A percentile compares a stretch with the other conserved stretches of the same genome.
Evolutionary conservation across 2,888 invertebrate species (phyloP).

Genomic region (Caenorhabditis parvicauda): DNA sequence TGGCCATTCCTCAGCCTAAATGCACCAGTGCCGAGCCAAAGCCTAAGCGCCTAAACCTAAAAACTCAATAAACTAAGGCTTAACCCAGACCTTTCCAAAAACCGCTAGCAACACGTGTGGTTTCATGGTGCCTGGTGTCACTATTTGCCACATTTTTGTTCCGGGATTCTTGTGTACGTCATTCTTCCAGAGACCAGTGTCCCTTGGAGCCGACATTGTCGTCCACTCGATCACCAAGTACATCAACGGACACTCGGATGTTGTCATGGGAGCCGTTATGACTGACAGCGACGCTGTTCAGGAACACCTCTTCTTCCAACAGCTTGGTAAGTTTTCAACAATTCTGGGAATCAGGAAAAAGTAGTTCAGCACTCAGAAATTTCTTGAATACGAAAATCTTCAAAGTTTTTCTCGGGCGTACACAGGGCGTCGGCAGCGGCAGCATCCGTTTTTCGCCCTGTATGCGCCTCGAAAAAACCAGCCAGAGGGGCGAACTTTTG

Average conservation of each 20-base stretch:
- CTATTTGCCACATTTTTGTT: not conserved
- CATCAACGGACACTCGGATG: slow-evolving; percentile 96
- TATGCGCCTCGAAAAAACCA: no score
- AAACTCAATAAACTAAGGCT: not conserved
- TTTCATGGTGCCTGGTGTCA: not conserved
- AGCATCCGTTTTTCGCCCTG: no score
- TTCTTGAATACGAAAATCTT: no score
- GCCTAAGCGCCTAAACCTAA: no score
- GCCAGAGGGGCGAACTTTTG: no score
- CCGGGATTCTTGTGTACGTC: no score
- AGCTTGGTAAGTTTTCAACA: slow-evolving; percentile 33
- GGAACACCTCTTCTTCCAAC: slow-evolving; percentile 74
- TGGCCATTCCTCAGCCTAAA: no score
- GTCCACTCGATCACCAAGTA: slow-evolving; percentile 93
- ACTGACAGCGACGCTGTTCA: slow-evolving; percentile 76
- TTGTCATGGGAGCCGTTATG: slow-evolving; percentile 87
- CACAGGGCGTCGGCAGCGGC: not conserved
- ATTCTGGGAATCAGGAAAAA: not conserved
- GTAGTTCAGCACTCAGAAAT: no score
- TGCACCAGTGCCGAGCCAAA: no score
- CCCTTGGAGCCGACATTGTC: slow-evolving; percentile 85
- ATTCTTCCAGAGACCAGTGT: slow-evolving; percentile 76
- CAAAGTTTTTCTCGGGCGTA: no score
- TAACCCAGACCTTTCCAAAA: no score
- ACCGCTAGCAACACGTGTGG: not conserved